A percentile compares a stretch with the other conserved stretches of the same genome.
phyloP scores from a whole-genome alignment of 2,797 vertebrate genomes.

The Eutrigla gurnardus region DNA sequence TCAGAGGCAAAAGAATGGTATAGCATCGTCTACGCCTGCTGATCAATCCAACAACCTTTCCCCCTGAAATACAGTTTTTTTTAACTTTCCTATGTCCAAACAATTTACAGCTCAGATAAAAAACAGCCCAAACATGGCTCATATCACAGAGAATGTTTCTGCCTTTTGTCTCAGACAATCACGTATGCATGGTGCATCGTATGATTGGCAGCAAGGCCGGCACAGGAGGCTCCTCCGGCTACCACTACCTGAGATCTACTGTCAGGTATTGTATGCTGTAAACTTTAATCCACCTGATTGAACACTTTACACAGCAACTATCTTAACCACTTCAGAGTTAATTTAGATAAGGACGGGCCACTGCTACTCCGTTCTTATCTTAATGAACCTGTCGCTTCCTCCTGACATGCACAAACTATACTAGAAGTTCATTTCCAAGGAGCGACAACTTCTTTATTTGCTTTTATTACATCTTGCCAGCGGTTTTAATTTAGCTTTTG shows the following conservation, averaged over 20 bases:
- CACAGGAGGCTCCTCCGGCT: slow-evolving; percentile 96
- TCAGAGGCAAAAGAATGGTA: slow-evolving; percentile 9
- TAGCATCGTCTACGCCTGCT: slow-evolving; percentile 8
- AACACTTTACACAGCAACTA: slow-evolving; percentile 22
- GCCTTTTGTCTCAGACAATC: slow-evolving; percentile 87
- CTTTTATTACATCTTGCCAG: not conserved
- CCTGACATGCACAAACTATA: slow-evolving; percentile 13
- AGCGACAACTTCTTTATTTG: slow-evolving; percentile 13
- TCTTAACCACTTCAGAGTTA: slow-evolving; percentile 28
- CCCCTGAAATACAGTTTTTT: slow-evolving; percentile 3
- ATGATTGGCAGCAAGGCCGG: slow-evolving; percentile 98
- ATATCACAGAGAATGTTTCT: not conserved
- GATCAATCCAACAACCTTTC: slow-evolving; percentile 25
- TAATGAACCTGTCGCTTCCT: slow-evolving; percentile 43
- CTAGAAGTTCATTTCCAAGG: slow-evolving; percentile 18
- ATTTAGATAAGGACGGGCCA: slow-evolving; percentile 42
- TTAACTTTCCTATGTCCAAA: not conserved
- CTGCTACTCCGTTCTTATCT: slow-evolving; percentile 36
- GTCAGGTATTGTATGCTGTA: slow-evolving; percentile 87
- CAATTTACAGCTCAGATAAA: slow-evolving; percentile 10
- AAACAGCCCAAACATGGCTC: slow-evolving; percentile 15
- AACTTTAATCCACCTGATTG: slow-evolving; percentile 29
- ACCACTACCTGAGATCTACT: slow-evolving; percentile 96
- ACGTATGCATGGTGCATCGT: slow-evolving; percentile 97
- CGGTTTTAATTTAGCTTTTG: slow-evolving; percentile 10